Percentiles rank a stretch among this genome's conserved stretches.
phyloP scores from a whole-genome alignment of 2,888 invertebrate genomes.

The Ferdinandea cuprea region DNA sequence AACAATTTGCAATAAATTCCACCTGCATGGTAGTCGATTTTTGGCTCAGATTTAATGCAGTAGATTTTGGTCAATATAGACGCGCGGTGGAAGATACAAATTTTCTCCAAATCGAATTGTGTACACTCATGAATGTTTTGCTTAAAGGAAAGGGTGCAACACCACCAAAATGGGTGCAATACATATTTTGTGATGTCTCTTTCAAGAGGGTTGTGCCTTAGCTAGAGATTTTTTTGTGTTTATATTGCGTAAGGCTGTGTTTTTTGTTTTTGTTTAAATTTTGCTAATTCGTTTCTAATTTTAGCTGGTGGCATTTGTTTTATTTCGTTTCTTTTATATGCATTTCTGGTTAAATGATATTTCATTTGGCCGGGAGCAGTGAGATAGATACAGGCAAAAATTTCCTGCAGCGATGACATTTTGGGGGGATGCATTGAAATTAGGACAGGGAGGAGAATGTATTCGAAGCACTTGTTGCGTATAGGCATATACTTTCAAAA shows the following conservation, averaged over 20 bases:
- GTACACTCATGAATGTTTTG: neutral
- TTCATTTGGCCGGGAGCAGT: neutral
- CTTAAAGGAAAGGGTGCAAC: neutral
- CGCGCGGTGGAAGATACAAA: neutral
- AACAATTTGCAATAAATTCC: conserved; percentile 15
- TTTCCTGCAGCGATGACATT: neutral
- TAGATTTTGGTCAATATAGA: neutral
- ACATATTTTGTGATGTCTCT: neutral
- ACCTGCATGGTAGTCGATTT: conserved; percentile 25
- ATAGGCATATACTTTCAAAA: neutral
- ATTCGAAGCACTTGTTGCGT: conserved; percentile 33
- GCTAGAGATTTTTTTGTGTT: conserved; percentile 19
- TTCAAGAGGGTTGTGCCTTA: neutral
- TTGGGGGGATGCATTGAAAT: conserved; percentile 35
- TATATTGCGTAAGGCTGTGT: conserved; percentile 40
- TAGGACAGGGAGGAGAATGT: conserved; percentile 24
- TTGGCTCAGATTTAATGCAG: conserved; percentile 20
- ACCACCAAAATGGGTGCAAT: neutral
- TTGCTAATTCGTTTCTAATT: conserved; percentile 31
- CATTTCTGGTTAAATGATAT: neutral
- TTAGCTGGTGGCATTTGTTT: conserved; percentile 14
- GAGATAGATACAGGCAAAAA: neutral
- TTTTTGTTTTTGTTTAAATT: conserved; percentile 3
- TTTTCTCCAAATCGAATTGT: neutral
- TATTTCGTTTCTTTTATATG: neutral